phyloP scores from a whole-genome alignment of 2,797 vertebrate species.

The Lophotriccus pileatus region DNA sequence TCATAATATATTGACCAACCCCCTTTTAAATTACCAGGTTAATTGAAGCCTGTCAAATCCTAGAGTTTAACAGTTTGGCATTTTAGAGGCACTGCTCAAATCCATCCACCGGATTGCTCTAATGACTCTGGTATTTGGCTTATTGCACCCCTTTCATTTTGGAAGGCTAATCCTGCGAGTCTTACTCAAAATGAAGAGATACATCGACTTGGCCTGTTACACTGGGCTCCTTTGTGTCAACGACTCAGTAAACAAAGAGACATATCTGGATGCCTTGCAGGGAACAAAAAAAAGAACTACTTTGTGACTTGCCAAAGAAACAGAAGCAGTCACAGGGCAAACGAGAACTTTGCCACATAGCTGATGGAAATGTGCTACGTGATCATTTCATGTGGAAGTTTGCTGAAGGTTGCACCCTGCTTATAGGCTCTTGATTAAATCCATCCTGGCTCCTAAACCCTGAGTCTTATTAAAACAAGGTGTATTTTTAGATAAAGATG shows the following conservation, averaged over 20 bases:
- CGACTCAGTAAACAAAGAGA: not conserved
- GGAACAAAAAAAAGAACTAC: not conserved
- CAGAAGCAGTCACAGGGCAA: not conserved
- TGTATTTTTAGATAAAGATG: not conserved
- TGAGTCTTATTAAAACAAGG: not conserved
- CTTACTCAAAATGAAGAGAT: not conserved
- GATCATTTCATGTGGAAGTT: constrained; percentile 7
- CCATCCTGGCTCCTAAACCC: not conserved
- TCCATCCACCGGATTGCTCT: constrained; percentile 2
- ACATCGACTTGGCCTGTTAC: not conserved
- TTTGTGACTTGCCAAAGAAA: not conserved
- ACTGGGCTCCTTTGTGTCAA: not conserved
- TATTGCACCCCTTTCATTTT: constrained; percentile 25
- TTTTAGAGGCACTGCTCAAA: not conserved
- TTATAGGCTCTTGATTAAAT: not conserved
- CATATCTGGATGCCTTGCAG: not conserved
- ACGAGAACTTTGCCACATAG: not conserved
- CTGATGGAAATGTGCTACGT: not conserved
- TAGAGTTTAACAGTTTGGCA: not conserved
- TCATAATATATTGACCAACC: not conserved
- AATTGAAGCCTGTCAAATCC: constrained; percentile 1
- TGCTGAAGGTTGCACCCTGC: not conserved
- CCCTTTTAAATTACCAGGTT: not conserved
- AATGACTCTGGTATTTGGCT: constrained; percentile 1
- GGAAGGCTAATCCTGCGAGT: constrained; percentile 15